Conservation (phyloP, 2,888 invertebrate species). For the Dendrolimus pini region DNA sequence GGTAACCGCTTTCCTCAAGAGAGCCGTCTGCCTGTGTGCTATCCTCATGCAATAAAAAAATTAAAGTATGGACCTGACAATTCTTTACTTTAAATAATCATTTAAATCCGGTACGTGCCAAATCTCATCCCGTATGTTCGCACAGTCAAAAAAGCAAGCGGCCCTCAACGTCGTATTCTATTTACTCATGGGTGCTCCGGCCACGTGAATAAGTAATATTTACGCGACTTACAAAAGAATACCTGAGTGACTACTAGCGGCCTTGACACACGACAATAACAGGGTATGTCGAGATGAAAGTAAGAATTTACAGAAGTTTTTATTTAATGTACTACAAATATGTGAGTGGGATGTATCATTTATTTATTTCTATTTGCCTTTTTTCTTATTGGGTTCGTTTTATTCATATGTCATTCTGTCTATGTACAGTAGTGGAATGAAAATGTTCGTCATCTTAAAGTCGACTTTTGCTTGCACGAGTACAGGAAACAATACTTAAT, state of each 20-base stretch:
- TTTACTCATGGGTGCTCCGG: conserved; percentile 36
- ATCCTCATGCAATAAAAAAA: no score
- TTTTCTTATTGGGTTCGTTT: no score
- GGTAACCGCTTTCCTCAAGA: no score
- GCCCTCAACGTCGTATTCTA: conserved; percentile 27
- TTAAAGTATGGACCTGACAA: no score
- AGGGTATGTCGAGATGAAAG: background rate
- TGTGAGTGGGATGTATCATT: background rate
- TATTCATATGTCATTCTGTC: no score
- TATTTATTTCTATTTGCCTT: no score
- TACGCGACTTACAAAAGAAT: conserved; percentile 3
- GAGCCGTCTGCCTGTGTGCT: no score
- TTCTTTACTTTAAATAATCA: no score
- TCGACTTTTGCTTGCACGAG: no score
- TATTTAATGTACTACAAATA: background rate
- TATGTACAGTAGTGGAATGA: no score
- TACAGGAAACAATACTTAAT: no score
- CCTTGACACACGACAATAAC: background rate
- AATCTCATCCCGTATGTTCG: background rate
- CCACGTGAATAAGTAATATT: conserved; percentile 44
- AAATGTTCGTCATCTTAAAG: no score
- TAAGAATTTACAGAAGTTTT: background rate
- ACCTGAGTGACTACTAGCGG: background rate
- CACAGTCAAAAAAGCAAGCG: background rate
- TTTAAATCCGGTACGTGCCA: background rate